These are phyloP conservation scores for Enteromius treurensis DNA, from an alignment of 2,797 vertebrate genomes.

Conservation along the genomic window DNA sequence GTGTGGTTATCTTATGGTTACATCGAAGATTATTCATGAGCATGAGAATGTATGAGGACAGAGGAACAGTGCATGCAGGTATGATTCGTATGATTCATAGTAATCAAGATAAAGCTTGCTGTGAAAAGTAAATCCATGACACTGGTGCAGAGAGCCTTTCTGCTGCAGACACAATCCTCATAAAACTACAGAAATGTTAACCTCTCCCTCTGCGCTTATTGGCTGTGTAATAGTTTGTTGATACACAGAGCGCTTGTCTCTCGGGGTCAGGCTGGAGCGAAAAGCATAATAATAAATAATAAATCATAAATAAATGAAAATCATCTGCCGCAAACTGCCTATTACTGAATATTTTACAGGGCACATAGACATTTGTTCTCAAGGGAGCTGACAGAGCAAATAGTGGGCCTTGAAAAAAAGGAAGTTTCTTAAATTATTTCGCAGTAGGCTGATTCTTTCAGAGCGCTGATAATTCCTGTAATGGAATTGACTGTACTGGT, in stretches of 20 bases:
- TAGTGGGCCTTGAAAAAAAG: constrained; percentile 17
- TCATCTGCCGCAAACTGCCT: constrained; percentile 29
- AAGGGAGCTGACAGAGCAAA: constrained; percentile 42
- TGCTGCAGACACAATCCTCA: constrained; percentile 20
- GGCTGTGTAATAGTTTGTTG: constrained; percentile 46
- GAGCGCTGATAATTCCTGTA: constrained; percentile 52
- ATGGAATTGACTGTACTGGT: constrained; percentile 56
- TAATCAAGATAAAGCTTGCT: background rate
- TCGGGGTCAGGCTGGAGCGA: constrained; percentile 22
- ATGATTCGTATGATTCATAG: background rate
- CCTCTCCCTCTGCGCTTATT: constrained; percentile 50
- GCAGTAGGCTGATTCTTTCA: constrained; percentile 54
- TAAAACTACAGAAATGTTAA: constrained; percentile 48
- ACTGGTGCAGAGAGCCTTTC: background rate
- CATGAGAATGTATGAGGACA: constrained; percentile 68
- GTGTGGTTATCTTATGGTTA: constrained; percentile 66
- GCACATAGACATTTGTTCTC: constrained; percentile 20
- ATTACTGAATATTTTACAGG: constrained; percentile 45
- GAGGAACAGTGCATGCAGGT: constrained; percentile 56
- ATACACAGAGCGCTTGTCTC: constrained; percentile 37
- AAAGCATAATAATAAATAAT: constrained; percentile 45
- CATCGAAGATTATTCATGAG: constrained; percentile 71
- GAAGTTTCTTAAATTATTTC: constrained; percentile 57
- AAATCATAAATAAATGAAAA: constrained; percentile 52
- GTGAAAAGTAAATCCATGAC: constrained; percentile 60